Percentiles rank a stretch among this genome's conserved stretches.
Evolutionary conservation across 2,888 invertebrate genomes (phyloP).

Genomic region (Brachyptera risi): DNA sequence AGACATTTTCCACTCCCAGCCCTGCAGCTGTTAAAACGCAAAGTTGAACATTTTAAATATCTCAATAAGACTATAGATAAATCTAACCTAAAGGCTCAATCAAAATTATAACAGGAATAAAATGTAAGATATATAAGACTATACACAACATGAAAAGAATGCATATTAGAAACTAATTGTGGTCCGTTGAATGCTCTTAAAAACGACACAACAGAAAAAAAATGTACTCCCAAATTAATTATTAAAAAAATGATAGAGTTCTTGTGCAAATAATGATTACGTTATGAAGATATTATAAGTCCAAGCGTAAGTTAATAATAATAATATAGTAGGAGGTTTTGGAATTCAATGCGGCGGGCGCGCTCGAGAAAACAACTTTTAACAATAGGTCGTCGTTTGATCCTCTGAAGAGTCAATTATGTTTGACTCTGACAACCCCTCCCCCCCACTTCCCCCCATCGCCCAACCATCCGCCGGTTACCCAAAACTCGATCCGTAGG

Average conservation of each 20-base stretch:
- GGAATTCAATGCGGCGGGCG: neutral
- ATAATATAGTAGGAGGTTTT: neutral
- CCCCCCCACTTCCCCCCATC: neutral
- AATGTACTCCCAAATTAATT: too few relatives aligned
- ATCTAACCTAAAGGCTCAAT: neutral
- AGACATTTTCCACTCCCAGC: too few relatives aligned
- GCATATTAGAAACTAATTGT: too few relatives aligned
- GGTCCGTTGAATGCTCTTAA: too few relatives aligned
- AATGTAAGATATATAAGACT: too few relatives aligned
- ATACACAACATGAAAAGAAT: too few relatives aligned
- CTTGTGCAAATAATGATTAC: conserved; percentile 18
- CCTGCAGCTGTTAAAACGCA: too few relatives aligned
- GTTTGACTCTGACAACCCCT: neutral
- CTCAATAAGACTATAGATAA: neutral
- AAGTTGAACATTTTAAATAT: neutral
- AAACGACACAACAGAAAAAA: too few relatives aligned
- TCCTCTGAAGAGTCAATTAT: conserved; percentile 1
- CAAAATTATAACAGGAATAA: neutral
- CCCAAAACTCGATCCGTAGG: neutral
- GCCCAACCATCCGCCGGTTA: neutral
- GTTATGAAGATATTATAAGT: too few relatives aligned
- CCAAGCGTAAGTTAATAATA: neutral
- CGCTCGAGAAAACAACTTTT: neutral
- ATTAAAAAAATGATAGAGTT: conserved; percentile 1
- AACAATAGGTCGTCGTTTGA: too few relatives aligned